Evolutionary conservation across 2,797 vertebrate genomes (phyloP), one percentile per base, ranked within the genome.

Genomic region (Pangasius sanitwongsei): DNA sequence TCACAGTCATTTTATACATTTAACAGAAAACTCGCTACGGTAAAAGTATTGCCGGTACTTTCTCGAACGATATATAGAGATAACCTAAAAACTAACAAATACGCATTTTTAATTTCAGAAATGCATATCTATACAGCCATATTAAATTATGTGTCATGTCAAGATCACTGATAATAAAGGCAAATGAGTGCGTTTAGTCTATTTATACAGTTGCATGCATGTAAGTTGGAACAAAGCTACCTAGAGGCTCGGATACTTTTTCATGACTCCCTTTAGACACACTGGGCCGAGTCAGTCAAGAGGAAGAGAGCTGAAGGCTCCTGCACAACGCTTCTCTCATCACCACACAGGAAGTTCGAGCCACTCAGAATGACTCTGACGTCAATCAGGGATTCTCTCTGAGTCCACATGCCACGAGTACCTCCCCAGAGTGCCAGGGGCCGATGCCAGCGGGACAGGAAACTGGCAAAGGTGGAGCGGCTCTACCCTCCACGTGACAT

Each of bases 391-490:
- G 93, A 95, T 86, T 92, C 92, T 89, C 92, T 91, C 6, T 48
- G 74, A 91, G 91, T 91, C 87, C 74, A 82, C 90, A 91, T 87
- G 89, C 75, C 90, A 53, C 9, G 15, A 91, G 90, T 86, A 74
- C 87, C 86, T 95, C 94, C 94, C 94, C 80, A 87, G 95, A 92
- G 94, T 89, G 91, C 94, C 93, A 92, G 93, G 90, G 93, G 93
- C 91, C 90, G 92, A 93, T 93, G 93, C 94, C 92, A 93, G 92
- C 91, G 93, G 93, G 94, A 94, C 94, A 95, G 96, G 96, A 96
- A 96, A 91, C 93, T 90, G 41, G 91, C 93, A 91, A 90, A 90
- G 94, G 93, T 91, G 90, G 94, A 92, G 92, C 87, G 65, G 91
- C 85, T 77, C 88, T 89, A 88, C 88, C 86, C 90, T 86, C 86